Conservation (phyloP, 2,888 invertebrate genomes). For the Idaea biselata region DNA sequence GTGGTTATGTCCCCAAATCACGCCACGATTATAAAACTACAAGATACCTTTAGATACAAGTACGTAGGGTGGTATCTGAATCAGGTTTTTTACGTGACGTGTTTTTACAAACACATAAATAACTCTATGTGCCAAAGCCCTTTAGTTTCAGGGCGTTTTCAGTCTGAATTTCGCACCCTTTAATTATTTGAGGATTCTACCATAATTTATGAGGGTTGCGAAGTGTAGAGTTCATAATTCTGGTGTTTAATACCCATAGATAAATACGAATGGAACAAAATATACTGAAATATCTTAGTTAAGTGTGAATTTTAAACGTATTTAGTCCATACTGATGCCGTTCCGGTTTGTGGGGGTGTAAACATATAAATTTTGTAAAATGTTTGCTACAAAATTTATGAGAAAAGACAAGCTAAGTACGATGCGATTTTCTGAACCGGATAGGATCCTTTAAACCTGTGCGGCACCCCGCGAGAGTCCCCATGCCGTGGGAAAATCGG, state of each 20-base stretch:
- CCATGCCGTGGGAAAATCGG: no score
- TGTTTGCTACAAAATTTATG: no score
- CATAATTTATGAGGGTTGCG: not conserved
- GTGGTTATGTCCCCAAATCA: not conserved
- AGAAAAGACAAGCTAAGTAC: no score
- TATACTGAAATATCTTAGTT: no score
- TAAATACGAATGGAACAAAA: no score
- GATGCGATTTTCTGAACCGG: no score
- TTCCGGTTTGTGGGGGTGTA: no score
- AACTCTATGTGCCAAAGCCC: not conserved
- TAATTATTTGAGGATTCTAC: conserved; percentile 1
- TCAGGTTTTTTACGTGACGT: not conserved
- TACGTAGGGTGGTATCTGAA: not conserved
- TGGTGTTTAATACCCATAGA: not conserved
- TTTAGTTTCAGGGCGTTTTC: not conserved
- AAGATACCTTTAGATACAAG: not conserved
- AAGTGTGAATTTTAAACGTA: no score
- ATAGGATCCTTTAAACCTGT: no score
- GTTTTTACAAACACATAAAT: not conserved
- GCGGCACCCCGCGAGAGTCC: no score
- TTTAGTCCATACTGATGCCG: no score
- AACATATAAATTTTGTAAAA: no score
- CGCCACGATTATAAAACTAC: not conserved
- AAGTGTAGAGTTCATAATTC: not conserved
- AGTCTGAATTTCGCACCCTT: not conserved